Percentiles rank a stretch among this genome's conserved stretches.
These are phyloP conservation scores for Seira sanloemensis DNA, from an alignment of 2,888 invertebrate species.

Conservation along the genomic window DNA sequence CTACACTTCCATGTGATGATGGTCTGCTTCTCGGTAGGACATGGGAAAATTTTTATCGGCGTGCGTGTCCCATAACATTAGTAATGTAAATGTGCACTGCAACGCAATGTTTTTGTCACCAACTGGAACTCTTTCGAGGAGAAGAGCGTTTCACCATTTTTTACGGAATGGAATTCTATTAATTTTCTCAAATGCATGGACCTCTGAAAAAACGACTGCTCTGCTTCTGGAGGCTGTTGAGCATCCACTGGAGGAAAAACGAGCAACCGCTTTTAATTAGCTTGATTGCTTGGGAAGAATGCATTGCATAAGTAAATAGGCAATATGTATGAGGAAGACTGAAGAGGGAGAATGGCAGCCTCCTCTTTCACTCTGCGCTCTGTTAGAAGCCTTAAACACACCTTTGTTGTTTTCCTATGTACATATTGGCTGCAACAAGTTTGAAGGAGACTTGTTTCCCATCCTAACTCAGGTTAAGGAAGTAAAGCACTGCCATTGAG, in stretches of 20 bases:
- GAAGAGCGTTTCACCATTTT: background rate
- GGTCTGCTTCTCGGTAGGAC: background rate
- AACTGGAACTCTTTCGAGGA: background rate
- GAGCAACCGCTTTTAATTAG: slow-evolving; percentile 48
- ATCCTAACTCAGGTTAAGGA: background rate
- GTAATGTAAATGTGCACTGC: background rate
- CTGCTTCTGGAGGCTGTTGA: too few species aligned
- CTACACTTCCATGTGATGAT: background rate
- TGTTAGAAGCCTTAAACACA: background rate
- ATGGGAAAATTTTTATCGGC: background rate
- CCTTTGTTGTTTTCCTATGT: too few species aligned
- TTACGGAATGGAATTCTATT: background rate
- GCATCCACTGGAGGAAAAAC: background rate
- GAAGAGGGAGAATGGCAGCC: background rate
- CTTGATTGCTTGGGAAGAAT: slow-evolving; percentile 43
- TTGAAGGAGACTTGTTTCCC: background rate
- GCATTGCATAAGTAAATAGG: background rate
- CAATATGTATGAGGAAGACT: background rate
- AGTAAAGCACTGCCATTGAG: background rate
- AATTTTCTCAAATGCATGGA: background rate
- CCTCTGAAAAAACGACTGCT: too few species aligned
- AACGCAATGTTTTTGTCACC: background rate
- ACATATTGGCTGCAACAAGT: background rate
- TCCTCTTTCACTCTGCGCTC: too few species aligned
- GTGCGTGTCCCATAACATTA: background rate